Base-by-base conservation (phyloP, 2,113 vertebrate species). In the Scolopax mira region DNA sequence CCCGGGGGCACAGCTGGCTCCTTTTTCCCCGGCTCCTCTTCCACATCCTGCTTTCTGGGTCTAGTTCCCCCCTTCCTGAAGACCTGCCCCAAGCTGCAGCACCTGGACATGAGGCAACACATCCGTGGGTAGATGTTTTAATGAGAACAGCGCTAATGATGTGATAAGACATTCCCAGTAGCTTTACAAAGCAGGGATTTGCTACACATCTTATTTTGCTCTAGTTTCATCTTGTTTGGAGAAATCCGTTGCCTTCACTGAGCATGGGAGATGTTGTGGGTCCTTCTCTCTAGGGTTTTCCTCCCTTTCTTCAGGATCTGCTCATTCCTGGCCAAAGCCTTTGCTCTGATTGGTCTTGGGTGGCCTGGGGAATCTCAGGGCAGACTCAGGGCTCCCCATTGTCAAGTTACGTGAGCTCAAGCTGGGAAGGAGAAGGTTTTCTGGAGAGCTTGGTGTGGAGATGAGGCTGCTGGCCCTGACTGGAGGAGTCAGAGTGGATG, bases 401-500 rank as follows among this genome's bases (percentile, higher is more conserved):
- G 28, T 33, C 31, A 15, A 41, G 39, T 15, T 54, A 16, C 21
- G 16, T 31, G 24, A 30, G 33, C 28, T 64, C 2, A 1, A 23
- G 39, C 28, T 35, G 57, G 61, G 33, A 79, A 88, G 61, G 17
- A 67, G 74, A 91, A 79, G 39, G 33, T 61, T 67, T 84, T 71
- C 37, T 33, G 49, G 52, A 60, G 91, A 54, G 5, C 18, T 16
- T 48, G 48, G 52, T 12, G 2, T 37, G 60, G 62, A 66, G 33
- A 28, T n/a, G 66, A 41, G 21, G 57, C 74, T 55, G 27, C 49
- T 80, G 77, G 62, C 48, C 79, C 42, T 11, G 66, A 37, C 30
- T 27, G 0, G 0, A 39, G 41, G 16, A 15, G 10, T 30, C 52
- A 54, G 52, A 54, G 52, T 54, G 51, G 51, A 28, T 16, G 33